These are phyloP conservation scores for Atta texana DNA, from an alignment of 1,140 invertebrate species.

Conservation along the genomic window DNA sequence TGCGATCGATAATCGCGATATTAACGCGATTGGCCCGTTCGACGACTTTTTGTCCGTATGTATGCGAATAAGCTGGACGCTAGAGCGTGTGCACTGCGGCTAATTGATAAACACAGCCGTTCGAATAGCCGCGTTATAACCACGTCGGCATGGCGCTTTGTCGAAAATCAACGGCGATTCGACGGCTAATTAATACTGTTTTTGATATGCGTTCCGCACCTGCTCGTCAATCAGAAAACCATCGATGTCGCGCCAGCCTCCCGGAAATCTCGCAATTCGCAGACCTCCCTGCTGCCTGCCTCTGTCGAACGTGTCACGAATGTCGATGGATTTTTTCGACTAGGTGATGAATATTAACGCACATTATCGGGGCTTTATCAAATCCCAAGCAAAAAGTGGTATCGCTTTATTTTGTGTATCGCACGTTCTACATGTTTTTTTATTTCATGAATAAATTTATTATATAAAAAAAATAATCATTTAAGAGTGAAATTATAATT, in stretches of 20 bases:
- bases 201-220: constrained; percentile 62
- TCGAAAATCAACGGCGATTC: constrained; percentile 66
- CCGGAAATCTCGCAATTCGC: constrained; percentile 50
- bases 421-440: neutral
- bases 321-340: constrained; percentile 54
- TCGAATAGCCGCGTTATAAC: constrained; percentile 47
- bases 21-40: constrained; percentile 27
- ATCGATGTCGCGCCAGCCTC: constrained; percentile 31
- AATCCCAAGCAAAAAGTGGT: constrained; percentile 22
- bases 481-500: neutral
- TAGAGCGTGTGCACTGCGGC: constrained; percentile 41
- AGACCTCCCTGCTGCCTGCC: neutral
- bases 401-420: constrained; percentile 26
- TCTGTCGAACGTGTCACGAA: constrained; percentile 47
- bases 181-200: constrained; percentile 68
- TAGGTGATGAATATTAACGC: constrained; percentile 54
- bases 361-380: constrained; percentile 56
- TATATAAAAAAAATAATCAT: neutral
- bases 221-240: constrained; percentile 63
- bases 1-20: constrained; percentile 58
- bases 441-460: neutral
- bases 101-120: constrained; percentile 67
- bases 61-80: constrained; percentile 28
- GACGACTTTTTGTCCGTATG: constrained; percentile 44
- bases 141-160: constrained; percentile 46